phyloP scores from a whole-genome alignment of 2,113 vertebrate genomes.

The Sprattus sprattus region DNA sequence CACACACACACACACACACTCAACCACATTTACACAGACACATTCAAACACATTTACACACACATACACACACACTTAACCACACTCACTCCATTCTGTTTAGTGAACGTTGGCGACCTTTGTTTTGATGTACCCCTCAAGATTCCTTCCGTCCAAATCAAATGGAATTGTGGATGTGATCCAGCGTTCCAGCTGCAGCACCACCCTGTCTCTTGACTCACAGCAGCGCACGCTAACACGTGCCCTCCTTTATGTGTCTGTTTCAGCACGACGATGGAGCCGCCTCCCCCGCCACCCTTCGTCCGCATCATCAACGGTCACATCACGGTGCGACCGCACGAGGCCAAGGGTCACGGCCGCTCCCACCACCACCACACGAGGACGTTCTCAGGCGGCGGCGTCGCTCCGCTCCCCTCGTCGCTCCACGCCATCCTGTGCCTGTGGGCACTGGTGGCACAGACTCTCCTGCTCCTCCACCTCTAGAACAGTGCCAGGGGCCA shows the following conservation, averaged over 20 bases:
- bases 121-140: background rate
- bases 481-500: background rate
- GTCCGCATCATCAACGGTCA: constrained; percentile 78
- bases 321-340: constrained; percentile 67
- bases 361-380: constrained; percentile 55
- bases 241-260: background rate
- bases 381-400: constrained; percentile 34
- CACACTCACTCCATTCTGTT: background rate
- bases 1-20: background rate
- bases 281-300: constrained; percentile 69
- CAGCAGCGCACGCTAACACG: background rate
- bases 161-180: too few relatives aligned
- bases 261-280: constrained; percentile 68
- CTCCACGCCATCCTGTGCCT: constrained; percentile 53
- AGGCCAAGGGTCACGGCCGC: constrained; percentile 42
- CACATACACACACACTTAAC: background rate
- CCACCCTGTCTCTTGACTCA: background rate
- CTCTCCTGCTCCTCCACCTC: constrained; percentile 11
- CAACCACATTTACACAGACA: background rate
- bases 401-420: constrained; percentile 21
- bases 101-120: background rate
- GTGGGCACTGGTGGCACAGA: constrained; percentile 34
- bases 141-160: background rate
- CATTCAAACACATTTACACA: background rate
- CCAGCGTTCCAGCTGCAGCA: background rate